Base-by-base conservation (phyloP, 2,888 invertebrate genomes). In the Branchellion lobata region DNA sequence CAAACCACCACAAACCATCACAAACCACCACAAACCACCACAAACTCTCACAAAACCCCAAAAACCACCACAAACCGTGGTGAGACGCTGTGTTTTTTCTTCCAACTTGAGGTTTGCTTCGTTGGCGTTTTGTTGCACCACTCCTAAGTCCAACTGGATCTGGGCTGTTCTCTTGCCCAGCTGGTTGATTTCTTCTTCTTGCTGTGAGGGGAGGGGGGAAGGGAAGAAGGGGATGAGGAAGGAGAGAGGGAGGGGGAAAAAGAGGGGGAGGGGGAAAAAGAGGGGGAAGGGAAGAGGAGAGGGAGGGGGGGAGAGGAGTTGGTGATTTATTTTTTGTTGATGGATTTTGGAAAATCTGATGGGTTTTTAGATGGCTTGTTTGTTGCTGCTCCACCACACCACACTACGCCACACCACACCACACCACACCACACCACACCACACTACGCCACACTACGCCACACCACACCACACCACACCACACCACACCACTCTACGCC, bases 111-210 rank as follows among this genome's bases (percentile, higher is more conserved):
- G 69, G 24, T 61, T 76, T 1, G 80, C 80, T 57, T 80, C 80
- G 1, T 33, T 3, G n/a, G 75, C 69, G 27, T 80, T 74, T 24
- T 74, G 74, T 33, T 80, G 14, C 3, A 65, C 80, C 29, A 80
- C 36, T 18, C 34, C 77, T 3, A 71, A 40, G 71, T 80, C 80
- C 1, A 34, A 21, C 57, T 77, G 77, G 36, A 80, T 80, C 53
- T 80, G 80, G 27, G 27, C 11, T 34, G 76, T 80, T 36, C 80
- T 51, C 51, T 80, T 80, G 34, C 69, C 31, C 71, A 80, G 65
- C 34, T 69, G 65, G 71, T 77, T 40, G 76, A 77, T 47, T 57
- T 80, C 80, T 69, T 80, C 80, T 11, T 77, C 80, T 40, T 80
- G 76, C 80, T 80, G 68, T n/a, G 11, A 53, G 11, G 18, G 68